Evolutionary conservation across 2,113 vertebrate genomes (phyloP), one percentile per base, ranked within the genome.

Genomic region (Corythornis madagascariensis): DNA sequence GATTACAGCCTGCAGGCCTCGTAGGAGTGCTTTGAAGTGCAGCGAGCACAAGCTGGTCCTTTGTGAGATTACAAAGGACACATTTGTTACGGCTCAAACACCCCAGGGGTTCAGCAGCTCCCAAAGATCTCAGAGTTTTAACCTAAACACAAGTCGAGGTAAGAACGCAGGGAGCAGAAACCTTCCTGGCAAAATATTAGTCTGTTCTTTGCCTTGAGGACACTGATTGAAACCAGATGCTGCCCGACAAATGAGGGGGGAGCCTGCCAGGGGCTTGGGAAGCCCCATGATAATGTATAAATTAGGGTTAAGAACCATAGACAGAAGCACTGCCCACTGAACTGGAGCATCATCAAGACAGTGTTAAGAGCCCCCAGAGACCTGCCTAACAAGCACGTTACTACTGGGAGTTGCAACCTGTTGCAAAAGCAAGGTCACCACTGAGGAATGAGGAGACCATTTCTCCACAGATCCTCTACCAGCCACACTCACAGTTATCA

Each of bases 161-260:
- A 61, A 31, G 42, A 66, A 78, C 2, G 1, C 38, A 70, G 48
- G 43, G 67, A 86, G 57, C 43, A 71, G 33, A 91, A 80, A 60
- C 60, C 86, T 75, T 45, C 45, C 28, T 16, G 52, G 82, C 45
- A 56, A 75, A 71, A 56, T 33, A 70, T 52, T 17, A 60, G 61
- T 50, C 35, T 2, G 10, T n/a, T 73, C 29, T 59, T 28, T 9
- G 56, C 40, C 63, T 75, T 11, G 40, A 22, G 47, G 73, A 42
- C 5, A 5, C 67, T 92, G 81, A 96, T 96, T 24, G 42, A 72
- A 96, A 89, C 15, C 95, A 96, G 92, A 94, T 95, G 96, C 53
- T 81, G 91, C 63, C 80, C 16, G 35, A 75, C 24, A 72, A 72
- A 75, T 12, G 0, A 4, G 60, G 13, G 29, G 72, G 73, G 60